Evolutionary conservation across 2,797 vertebrate species (phyloP), one percentile per base, ranked within the genome.

Genomic region (Numenius phaeopus): DNA sequence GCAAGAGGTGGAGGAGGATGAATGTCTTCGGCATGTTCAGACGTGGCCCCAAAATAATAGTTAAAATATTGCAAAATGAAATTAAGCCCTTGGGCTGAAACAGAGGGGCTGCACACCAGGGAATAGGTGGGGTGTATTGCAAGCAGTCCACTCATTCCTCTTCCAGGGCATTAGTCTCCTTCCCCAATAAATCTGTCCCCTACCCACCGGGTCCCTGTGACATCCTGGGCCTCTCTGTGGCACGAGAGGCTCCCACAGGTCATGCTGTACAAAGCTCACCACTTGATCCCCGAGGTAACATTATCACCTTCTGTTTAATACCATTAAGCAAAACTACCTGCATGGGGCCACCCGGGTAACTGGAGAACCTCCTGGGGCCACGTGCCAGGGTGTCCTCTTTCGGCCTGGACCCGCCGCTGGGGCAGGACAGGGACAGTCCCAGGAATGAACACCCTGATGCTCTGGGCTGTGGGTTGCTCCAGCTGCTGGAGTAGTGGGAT

Each of bases 291-390:
- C 1, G 1, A 62, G 50, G 95, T 94, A 96, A 97, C 27, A 14
- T 76, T 94, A 96, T 94, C 87, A 18, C 69, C 30, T 47, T 93
- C 89, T 95, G 52, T 87, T 96, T 91, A 92, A 96, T 93, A 86
- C 59, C 81, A 84, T 93, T 89, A 94, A 96, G 83, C 76, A 96
- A 96, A 96, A 83, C 89, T 90, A 84, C 80, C 64, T 92, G 72
- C 0, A 1, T 69, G 58, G 73, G 66, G 90, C 70, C 64, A 84
- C 93, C 79, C 54, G 55, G 0, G 79, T 84, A 95, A 97, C 29
- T 9, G 3, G 79, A 97, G 89, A 89, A 29, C 50, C 61, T 86
- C 34, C 66, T 5, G 1, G 32, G 82, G 82, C 75, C 64, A 3
- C 0, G 0, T 6, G 65, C 94, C 92, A 82, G 65, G 21, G 73